Percentiles rank a stretch among this genome's conserved stretches.
Conservation (phyloP, 2,797 vertebrate genomes). For the Tragelaphus oryx region DNA sequence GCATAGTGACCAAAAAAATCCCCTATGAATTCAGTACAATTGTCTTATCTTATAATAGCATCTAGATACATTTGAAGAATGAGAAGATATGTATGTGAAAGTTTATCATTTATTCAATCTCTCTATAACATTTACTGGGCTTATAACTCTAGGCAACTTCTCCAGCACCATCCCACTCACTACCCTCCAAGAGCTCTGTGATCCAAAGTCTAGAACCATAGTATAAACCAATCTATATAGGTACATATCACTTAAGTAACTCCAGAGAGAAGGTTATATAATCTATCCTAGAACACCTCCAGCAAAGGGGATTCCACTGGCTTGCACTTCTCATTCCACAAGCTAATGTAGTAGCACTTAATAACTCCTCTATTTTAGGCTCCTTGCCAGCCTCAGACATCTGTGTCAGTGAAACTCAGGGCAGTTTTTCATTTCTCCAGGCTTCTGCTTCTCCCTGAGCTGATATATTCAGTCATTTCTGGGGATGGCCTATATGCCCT, state of each 20-base stretch:
- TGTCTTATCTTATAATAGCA: not conserved
- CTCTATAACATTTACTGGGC: not conserved
- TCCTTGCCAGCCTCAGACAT: not conserved
- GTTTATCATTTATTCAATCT: not conserved
- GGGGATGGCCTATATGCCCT: not conserved
- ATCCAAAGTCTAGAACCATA: not conserved
- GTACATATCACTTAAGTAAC: not conserved
- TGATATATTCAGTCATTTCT: not conserved
- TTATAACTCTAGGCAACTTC: not conserved
- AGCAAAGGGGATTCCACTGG: not conserved
- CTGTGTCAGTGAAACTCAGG: not conserved
- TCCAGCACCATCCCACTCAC: not conserved
- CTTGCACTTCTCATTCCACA: not conserved
- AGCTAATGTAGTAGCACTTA: not conserved
- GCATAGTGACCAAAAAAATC: not conserved
- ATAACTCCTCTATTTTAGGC: not conserved
- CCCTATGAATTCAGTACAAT: not conserved
- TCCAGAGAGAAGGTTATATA: not conserved
- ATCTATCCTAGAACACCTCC: not conserved
- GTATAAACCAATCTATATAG: not conserved
- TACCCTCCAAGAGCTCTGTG: not conserved
- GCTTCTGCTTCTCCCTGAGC: not conserved
- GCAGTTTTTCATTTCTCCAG: conserved; percentile 8
- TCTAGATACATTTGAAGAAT: conserved; percentile 5
- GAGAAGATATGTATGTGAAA: not conserved